Percentiles rank a stretch among this genome's conserved stretches.
Conservation (phyloP, 2,888 invertebrate species). For the Chrysolina haemoptera region DNA sequence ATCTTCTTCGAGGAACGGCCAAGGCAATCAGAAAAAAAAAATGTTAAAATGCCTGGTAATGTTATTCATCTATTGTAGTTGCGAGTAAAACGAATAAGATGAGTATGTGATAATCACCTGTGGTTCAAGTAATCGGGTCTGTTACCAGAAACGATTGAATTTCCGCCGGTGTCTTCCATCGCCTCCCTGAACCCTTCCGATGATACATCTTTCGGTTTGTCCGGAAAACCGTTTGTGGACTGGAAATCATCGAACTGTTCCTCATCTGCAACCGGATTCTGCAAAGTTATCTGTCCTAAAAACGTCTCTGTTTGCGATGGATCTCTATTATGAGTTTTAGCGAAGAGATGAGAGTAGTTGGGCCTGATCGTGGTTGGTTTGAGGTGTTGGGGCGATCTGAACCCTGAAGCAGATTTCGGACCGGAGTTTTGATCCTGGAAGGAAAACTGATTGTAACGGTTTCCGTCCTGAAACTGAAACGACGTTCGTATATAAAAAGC, state of each 20-base stretch:
- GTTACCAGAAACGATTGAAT: slow-evolving; percentile 41
- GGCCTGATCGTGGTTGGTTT: slow-evolving; percentile 71
- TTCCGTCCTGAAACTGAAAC: slow-evolving; percentile 34
- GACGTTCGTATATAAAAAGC: background rate
- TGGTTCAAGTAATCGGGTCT: slow-evolving; percentile 60
- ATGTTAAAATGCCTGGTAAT: no score
- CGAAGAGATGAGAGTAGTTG: slow-evolving; percentile 72
- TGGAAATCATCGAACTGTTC: slow-evolving; percentile 56
- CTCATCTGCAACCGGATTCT: slow-evolving; percentile 72
- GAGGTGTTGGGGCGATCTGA: slow-evolving; percentile 36
- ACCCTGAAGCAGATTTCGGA: slow-evolving; percentile 39
- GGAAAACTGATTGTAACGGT: slow-evolving; percentile 31
- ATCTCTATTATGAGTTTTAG: slow-evolving; percentile 73
- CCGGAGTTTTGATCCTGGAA: slow-evolving; percentile 37
- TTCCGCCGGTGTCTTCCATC: slow-evolving; percentile 42
- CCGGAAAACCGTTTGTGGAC: slow-evolving; percentile 47
- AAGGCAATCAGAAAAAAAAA: no score
- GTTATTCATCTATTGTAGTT: background rate
- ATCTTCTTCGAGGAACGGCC: no score
- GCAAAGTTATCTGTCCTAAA: slow-evolving; percentile 76
- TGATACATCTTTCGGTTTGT: slow-evolving; percentile 43
- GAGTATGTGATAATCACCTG: slow-evolving; percentile 34
- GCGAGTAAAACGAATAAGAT: background rate
- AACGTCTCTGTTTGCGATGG: slow-evolving; percentile 77
- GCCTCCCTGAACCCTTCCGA: slow-evolving; percentile 42